phyloP scores from a whole-genome alignment of 2,888 invertebrate genomes.

The Carpatolechia fugitivella region DNA sequence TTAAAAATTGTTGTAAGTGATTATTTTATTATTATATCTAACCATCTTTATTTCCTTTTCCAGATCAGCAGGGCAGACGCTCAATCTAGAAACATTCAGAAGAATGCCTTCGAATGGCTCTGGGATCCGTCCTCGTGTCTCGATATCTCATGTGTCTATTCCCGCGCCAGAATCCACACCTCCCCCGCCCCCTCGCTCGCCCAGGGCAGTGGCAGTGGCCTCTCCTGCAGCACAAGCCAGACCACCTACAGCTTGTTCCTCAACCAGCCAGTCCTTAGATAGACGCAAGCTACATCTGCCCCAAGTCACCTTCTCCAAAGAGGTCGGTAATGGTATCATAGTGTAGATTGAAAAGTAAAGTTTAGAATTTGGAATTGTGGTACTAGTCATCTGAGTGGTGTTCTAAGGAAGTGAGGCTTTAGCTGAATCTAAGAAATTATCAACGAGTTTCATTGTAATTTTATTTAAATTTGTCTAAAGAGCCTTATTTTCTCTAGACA shows the following conservation, averaged over 20 bases:
- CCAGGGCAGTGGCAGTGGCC: constrained; percentile 52
- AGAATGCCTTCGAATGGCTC: constrained; percentile 72
- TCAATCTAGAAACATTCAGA: constrained; percentile 86
- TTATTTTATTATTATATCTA: too few relatives aligned
- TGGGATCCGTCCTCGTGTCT: constrained; percentile 46
- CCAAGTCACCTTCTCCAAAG: constrained; percentile 92
- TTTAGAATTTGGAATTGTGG: constrained; percentile 23
- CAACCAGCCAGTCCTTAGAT: constrained; percentile 80
- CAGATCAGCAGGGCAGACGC: constrained; percentile 85
- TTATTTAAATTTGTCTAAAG: neutral
- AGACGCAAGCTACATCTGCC: constrained; percentile 85
- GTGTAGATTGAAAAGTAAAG: constrained; percentile 71
- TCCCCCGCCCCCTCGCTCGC: constrained; percentile 64
- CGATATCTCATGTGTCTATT: constrained; percentile 47
- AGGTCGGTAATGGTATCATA: constrained; percentile 94
- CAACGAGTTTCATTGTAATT: neutral
- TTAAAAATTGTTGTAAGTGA: too few relatives aligned
- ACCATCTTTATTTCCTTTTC: constrained; percentile 30
- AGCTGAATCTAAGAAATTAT: neutral
- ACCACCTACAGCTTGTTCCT: constrained; percentile 86
- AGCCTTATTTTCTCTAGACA: constrained; percentile 3
- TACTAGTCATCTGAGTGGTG: constrained; percentile 45
- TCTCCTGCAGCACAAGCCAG: constrained; percentile 70
- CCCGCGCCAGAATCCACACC: constrained; percentile 63
- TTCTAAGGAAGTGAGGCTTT: constrained; percentile 4